Base-by-base conservation (phyloP, 2,888 invertebrate genomes). In the Alloscopus bannaensis region DNA sequence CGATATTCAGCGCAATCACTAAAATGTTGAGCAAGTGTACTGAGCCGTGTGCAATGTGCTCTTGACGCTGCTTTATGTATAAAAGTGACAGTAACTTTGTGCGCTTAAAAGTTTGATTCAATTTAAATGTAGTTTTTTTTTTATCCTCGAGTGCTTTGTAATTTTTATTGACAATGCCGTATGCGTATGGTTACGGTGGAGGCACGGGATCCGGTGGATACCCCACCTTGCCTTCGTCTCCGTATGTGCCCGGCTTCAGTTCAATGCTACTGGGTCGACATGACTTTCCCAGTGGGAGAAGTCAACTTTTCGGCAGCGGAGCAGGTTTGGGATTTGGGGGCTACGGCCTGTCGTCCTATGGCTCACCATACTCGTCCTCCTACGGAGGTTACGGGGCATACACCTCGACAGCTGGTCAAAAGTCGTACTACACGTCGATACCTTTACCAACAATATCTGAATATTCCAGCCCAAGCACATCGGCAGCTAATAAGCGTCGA, bases 391-490 rank as follows among this genome's bases (percentile, higher is more conserved):
- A 69, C 42, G 81, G 81, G 29, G 40, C 62, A 0, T 78, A 81
- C 24, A 60, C 68, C 20, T 65, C 68, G 3, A 40, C 50, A 13
- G 75, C 75, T 26, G 36, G 59, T 22, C 52, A 77, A 16, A 69
- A 64, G 31, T 80, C 80, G 20, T 68, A 69, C 20, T 78, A 73
- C 40, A 31, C 59, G 8, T n/a, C n/a, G n/a, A n/a, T n/a, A n/a
- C 75, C 70, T 26, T 60, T 83, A 13, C 83, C 77, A n/a, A 76
- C 84, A 31, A 85, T 85, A 36, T 75, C 81, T 3, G 84, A 85
- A 80, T 83, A 85, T 82, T 84, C 84, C 78, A 70, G 59, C 26
- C 50, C 66, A 60, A 24, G 70, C 18, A 50, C 76, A 2, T 57
- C 66, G 16, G 24, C 80, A 13, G 50, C 26, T 6, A 68, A 66